Base-by-base conservation (phyloP, 92 coral and sea anemone species). In the Porites evermanni region DNA sequence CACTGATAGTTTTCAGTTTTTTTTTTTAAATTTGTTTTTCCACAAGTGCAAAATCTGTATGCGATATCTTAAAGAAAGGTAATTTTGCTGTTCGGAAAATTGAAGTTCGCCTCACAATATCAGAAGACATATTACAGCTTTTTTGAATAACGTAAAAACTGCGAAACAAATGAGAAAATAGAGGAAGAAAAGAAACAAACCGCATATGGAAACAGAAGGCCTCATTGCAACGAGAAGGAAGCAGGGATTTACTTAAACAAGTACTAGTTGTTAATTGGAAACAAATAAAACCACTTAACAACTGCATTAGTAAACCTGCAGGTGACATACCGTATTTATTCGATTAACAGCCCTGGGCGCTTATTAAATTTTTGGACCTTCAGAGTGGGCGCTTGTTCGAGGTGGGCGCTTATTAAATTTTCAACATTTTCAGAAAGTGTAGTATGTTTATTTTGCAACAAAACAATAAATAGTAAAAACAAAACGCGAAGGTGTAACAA, bases 241-340 rank as follows among this genome's bases (percentile, higher is more conserved):
- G 58, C 53, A 70, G 9, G 69, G 56, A 81, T 13, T 74, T 47
- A 63, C 70, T 70, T 69, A 44, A 52, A 38, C 64, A 81, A 53
- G 74, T 83, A 38, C 64, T 70, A 53, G 74, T 83, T 91, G 94
- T 72, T 88, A 88, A 91, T 91, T 91, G 87, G 91, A 88, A 89
- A 76, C 90, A 88, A 91, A 84, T 84, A 85, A 88, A 91, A 91
- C 76, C 92, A 75, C 90, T 91, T 88, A 91, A 53, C 88, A 44
- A 78, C 67, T 56, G 76, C 75, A 56, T 18, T 38, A 70, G n/a
- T 20, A 32, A 14, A 16, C 2, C 17, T 13, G 67, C 61, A 3
- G 69, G 64, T n/a, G 11, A 18, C 12, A 64, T 56, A 29, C 32
- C 32, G 32, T 29, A 29, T 29, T 29, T 29, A 29, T 29, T 29